Base-by-base conservation (phyloP, 1,140 invertebrate genomes). In the Cherax quadricarinatus region DNA sequence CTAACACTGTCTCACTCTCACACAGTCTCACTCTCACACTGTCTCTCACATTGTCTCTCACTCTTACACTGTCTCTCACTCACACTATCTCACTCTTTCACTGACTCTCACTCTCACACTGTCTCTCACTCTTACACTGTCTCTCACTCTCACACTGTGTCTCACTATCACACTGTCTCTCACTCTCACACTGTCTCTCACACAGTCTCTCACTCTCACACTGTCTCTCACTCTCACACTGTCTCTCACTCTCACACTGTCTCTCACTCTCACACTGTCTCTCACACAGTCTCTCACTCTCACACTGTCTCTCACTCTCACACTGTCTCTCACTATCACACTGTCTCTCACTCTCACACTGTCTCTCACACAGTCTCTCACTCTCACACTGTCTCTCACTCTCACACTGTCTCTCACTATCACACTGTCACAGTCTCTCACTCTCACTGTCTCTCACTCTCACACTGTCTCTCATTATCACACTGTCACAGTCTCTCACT, bases 311-410 rank as follows among this genome's bases (percentile, higher is more conserved):
- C 66, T 21, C 12, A 21, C 66, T 21, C 21, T 21, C 12, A 12
- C 53, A 16, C n/a, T n/a, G n/a, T n/a, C n/a, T n/a, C n/a, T n/a
- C n/a, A n/a, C n/a, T n/a, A n/a, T n/a, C n/a, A n/a, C 75, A 10
- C 79, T 12, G 79, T 60, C 82, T 53, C 82, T 84, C 30, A 16
- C 81, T 84, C 82, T 53, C 60, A 16, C 78, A 14, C 78, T 80
- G 10, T 80, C 78, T 80, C 78, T 41, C 16, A 14, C 30, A 14
- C 16, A 14, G 30, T 51, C 81, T 83, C 5, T 6, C 82, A 53
- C 82, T 41, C 51, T 53, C 57, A 14, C 24, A 12, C n/a, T 16
- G 51, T 18, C 24, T 53, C 82, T 84, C 48, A 10, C 78, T 80
- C 78, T 41, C 78, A 14, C 78, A 10, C 78, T 80, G 16, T 80